Evolutionary conservation across 2,113 vertebrate species (phyloP).

Genomic region (Mirza zaza): DNA sequence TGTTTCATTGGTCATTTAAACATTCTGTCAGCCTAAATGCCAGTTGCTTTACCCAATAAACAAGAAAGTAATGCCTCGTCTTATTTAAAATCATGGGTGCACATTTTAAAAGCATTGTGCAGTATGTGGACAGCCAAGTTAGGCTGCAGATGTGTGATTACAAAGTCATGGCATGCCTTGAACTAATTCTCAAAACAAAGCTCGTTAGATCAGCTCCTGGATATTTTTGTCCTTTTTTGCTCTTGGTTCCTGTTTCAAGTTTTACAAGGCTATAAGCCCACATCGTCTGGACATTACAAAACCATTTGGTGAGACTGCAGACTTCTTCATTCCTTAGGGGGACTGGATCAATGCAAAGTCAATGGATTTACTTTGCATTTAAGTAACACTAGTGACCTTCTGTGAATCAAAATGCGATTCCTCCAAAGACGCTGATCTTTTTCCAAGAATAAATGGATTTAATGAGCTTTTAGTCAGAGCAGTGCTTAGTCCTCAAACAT

Average conservation of each 20-base stretch:
- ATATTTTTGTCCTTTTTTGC: slow-evolving; percentile 22
- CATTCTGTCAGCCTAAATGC: not conserved
- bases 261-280: not conserved
- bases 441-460: slow-evolving; percentile 4
- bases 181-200: slow-evolving; percentile 53
- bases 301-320: not conserved
- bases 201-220: not conserved
- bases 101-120: slow-evolving; percentile 68
- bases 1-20: not conserved
- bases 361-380: not conserved
- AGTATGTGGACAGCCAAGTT: slow-evolving; percentile 47
- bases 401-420: not conserved
- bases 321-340: not conserved
- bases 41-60: slow-evolving; percentile 17
- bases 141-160: not conserved
- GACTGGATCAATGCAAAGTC: not conserved
- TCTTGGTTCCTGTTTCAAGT: not conserved
- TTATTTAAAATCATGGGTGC: slow-evolving; percentile 50
- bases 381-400: not conserved
- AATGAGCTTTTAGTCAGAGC: not conserved
- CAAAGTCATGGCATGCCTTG: slow-evolving; percentile 4
- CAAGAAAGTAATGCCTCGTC: not conserved
- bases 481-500: not conserved
- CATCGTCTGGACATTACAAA: not conserved
- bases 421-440: not conserved